phyloP scores from a whole-genome alignment of 2,113 vertebrate genomes.

The Cairina moschata region DNA sequence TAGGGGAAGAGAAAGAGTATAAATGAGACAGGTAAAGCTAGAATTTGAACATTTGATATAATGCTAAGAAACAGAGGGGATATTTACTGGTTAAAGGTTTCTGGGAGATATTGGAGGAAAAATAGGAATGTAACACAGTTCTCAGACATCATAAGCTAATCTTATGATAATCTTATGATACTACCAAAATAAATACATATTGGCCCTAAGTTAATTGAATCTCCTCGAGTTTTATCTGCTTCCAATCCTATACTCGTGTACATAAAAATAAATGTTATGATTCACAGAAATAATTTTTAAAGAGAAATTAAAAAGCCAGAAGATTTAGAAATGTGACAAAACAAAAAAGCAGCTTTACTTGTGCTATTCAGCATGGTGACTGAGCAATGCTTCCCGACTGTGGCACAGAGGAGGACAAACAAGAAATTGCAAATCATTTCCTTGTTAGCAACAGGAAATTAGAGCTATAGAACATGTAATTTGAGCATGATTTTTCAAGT shows the following conservation, averaged over 20 bases:
- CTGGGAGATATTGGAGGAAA: background rate
- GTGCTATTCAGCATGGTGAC: background rate
- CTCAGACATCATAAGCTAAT: background rate
- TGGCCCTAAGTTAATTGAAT: background rate
- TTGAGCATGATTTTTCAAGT: conserved; percentile 49
- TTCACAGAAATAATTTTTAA: background rate
- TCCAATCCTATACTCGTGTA: background rate
- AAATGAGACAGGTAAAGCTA: background rate
- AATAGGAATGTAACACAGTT: rapidly evolving
- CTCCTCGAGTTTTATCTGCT: background rate
- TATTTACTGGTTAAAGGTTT: background rate
- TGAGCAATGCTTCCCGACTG: background rate
- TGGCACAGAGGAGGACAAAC: conserved; percentile 5
- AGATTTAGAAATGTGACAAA: background rate
- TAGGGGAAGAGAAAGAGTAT: rapidly evolving
- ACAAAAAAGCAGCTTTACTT: background rate
- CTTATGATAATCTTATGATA: rapidly evolving
- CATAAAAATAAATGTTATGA: background rate
- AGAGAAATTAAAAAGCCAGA: background rate
- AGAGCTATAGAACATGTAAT: conserved; percentile 30
- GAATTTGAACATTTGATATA: background rate
- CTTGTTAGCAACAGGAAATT: conserved; percentile 39
- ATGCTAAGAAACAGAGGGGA: background rate
- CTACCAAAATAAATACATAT: background rate
- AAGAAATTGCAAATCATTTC: conserved; percentile 23